These are phyloP conservation scores for Hyppa rectilinea DNA, from an alignment of 2,888 invertebrate genomes.

Conservation along the genomic window DNA sequence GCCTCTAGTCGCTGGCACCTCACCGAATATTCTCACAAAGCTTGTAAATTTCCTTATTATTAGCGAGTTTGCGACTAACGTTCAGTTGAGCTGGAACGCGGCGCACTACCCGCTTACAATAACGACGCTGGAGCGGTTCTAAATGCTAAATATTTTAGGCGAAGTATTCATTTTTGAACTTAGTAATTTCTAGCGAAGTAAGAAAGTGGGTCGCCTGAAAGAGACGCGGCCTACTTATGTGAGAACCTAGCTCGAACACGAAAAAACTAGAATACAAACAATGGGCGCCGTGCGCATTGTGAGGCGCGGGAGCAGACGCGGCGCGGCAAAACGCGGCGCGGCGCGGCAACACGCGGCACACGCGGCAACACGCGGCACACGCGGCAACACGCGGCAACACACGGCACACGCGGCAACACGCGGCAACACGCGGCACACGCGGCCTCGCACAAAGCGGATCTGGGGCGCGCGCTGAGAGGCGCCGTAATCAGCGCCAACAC, in stretches of 20 bases:
- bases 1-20: constrained; percentile 14
- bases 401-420: neutral
- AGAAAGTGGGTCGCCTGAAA: constrained; percentile 64
- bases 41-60: constrained; percentile 69
- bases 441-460: constrained; percentile 49
- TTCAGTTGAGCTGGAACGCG: constrained; percentile 58
- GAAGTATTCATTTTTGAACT: too few relatives aligned
- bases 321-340: too few relatives aligned
- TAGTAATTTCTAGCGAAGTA: constrained; percentile 31
- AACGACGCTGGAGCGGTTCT: constrained; percentile 5
- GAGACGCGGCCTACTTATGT: constrained; percentile 70
- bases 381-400: too few relatives aligned
- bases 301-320: constrained; percentile 34
- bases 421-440: neutral
- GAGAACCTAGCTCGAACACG: constrained; percentile 44
- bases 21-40: constrained; percentile 59
- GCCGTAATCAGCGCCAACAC: constrained; percentile 61
- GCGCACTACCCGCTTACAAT: constrained; percentile 32
- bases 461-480: constrained; percentile 58
- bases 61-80: constrained; percentile 66
- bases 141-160: constrained; percentile 35
- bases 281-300: constrained; percentile 64
- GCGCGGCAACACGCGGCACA: too few relatives aligned
- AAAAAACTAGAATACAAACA: constrained; percentile 70
- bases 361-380: too few relatives aligned